Percentiles rank a stretch among this genome's conserved stretches.
Conservation (phyloP, 2,113 vertebrate genomes). For the Dromas ardeola region DNA sequence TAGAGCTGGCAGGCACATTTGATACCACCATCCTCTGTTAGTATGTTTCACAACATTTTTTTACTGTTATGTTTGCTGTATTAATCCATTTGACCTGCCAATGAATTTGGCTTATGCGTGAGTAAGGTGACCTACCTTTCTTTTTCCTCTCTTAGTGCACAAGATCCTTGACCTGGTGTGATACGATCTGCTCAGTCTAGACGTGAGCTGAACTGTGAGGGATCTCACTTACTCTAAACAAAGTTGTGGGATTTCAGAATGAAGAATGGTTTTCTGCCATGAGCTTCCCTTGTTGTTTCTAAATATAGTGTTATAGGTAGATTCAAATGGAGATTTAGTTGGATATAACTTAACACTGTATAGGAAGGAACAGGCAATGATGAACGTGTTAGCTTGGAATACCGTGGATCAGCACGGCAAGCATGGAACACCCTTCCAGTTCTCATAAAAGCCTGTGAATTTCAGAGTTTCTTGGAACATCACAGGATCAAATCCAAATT, state of each 20-base stretch:
- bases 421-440: background rate
- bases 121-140: background rate
- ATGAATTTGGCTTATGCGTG: background rate
- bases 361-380: background rate
- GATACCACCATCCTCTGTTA: background rate
- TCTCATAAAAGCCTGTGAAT: slow-evolving; percentile 6
- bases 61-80: background rate
- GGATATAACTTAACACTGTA: background rate
- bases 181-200: background rate
- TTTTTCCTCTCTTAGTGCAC: background rate
- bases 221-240: background rate
- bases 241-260: background rate
- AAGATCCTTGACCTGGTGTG: background rate
- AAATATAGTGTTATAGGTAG: background rate
- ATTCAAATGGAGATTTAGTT: background rate
- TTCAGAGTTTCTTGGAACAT: slow-evolving; percentile 18
- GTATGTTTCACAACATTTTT: background rate
- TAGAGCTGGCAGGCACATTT: background rate
- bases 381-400: background rate
- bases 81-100: background rate
- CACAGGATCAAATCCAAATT: background rate
- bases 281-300: background rate
- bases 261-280: background rate
- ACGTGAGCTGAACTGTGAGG: background rate
- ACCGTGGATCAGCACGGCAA: background rate